phyloP scores from a whole-genome alignment of 2,888 invertebrate genomes.

The Saturnia pavonia region DNA sequence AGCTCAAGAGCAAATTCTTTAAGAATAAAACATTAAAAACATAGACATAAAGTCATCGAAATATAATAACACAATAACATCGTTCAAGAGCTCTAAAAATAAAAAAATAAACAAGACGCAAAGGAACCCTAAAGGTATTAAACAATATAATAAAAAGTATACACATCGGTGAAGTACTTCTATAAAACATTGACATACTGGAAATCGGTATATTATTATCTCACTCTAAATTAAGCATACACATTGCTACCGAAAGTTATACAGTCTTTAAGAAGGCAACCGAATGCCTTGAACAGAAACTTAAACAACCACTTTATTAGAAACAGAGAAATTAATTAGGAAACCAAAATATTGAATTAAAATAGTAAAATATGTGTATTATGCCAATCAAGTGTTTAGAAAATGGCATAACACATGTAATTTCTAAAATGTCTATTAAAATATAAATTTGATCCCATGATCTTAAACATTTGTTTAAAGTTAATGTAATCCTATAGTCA shows the following conservation, averaged over 20 bases:
- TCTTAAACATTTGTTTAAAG: constrained; percentile 49
- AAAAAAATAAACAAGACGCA: constrained; percentile 58
- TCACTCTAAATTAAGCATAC: constrained; percentile 45
- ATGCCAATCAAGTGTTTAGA: constrained; percentile 45
- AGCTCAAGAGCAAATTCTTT: constrained; percentile 54
- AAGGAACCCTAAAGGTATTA: constrained; percentile 46
- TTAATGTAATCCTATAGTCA: constrained; percentile 29
- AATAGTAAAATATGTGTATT: constrained; percentile 34
- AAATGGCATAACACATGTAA: constrained; percentile 28
- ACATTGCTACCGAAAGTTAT: constrained; percentile 46
- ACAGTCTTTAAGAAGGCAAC: constrained; percentile 63
- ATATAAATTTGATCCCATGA: constrained; percentile 74
- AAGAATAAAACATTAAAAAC: constrained; percentile 27
- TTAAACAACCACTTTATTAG: constrained; percentile 36
- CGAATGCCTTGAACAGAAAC: constrained; percentile 47
- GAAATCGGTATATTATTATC: constrained; percentile 41
- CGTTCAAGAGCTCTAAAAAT: constrained; percentile 56
- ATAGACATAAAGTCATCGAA: background rate
- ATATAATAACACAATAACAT: constrained; percentile 32
- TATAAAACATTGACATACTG: constrained; percentile 44
- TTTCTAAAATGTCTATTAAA: constrained; percentile 46
- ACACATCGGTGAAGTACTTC: constrained; percentile 40
- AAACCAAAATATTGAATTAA: constrained; percentile 32
- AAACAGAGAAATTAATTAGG: constrained; percentile 31
- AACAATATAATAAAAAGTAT: constrained; percentile 39